These are phyloP conservation scores for Anolis apletophallus DNA, from an alignment of 2,797 vertebrate genomes.

Conservation along the genomic window DNA sequence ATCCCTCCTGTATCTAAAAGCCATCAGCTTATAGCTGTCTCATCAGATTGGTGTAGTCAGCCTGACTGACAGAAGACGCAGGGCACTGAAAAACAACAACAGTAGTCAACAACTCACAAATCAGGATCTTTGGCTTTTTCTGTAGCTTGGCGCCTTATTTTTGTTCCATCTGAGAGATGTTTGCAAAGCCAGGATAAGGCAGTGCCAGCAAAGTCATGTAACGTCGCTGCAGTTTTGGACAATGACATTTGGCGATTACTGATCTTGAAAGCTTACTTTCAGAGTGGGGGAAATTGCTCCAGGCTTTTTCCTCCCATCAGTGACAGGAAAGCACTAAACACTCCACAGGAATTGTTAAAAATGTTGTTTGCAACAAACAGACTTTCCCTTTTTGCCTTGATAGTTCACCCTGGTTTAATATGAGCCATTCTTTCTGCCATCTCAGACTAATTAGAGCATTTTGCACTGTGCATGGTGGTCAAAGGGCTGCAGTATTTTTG, in stretches of 20 bases:
- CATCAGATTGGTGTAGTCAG: constrained; percentile 13
- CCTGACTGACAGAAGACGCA: constrained; percentile 31
- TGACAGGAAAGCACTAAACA: constrained; percentile 29
- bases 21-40: constrained; percentile 24
- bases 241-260: constrained; percentile 58
- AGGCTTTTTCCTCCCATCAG: constrained; percentile 65
- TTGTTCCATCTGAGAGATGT: constrained; percentile 44
- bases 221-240: constrained; percentile 39
- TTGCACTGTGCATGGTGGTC: neutral
- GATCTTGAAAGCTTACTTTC: constrained; percentile 69
- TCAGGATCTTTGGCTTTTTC: constrained; percentile 35
- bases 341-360: constrained; percentile 41
- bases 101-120: neutral
- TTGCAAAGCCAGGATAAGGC: constrained; percentile 52
- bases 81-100: neutral
- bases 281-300: constrained; percentile 54
- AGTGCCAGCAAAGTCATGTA: constrained; percentile 52
- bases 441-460: neutral
- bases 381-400: constrained; percentile 43
- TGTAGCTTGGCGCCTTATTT: constrained; percentile 30
- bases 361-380: constrained; percentile 44
- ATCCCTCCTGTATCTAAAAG: constrained; percentile 49
- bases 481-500: neutral
- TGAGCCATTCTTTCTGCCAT: constrained; percentile 6
- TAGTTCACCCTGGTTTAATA: constrained; percentile 13